phyloP scores from a whole-genome alignment of 2,888 invertebrate genomes.

The Subacronicta megacephala region DNA sequence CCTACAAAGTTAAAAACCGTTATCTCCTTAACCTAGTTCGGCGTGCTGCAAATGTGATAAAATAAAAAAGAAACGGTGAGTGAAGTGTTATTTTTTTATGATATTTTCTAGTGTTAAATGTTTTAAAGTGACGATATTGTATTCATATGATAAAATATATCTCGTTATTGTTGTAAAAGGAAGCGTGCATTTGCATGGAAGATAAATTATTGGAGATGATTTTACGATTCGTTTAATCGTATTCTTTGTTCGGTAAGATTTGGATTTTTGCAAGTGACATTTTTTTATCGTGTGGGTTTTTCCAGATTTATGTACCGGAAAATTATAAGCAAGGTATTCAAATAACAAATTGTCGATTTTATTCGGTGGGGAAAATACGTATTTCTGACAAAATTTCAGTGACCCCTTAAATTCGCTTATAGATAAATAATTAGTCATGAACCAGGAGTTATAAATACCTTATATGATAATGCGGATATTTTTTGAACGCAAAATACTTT shows the following conservation, averaged over 20 bases:
- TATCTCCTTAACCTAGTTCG: constrained; percentile 52
- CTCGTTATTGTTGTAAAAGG: constrained; percentile 37
- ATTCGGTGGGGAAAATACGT: constrained; percentile 16
- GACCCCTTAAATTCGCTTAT: constrained; percentile 54
- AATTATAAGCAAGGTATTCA: constrained; percentile 34
- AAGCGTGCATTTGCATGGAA: constrained; percentile 44
- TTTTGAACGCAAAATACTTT: constrained; percentile 36
- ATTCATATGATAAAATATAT: constrained; percentile 34
- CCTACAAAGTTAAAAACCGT: constrained; percentile 51
- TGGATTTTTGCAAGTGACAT: constrained; percentile 43
- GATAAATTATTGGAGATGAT: constrained; percentile 52
- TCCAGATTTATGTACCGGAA: constrained; percentile 21
- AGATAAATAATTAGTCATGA: constrained; percentile 46
- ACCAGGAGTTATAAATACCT: constrained; percentile 40
- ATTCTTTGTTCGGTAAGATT: constrained; percentile 45
- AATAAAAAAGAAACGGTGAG: constrained; percentile 70
- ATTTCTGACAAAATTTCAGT: constrained; percentile 53
- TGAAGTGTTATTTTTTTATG: constrained; percentile 63
- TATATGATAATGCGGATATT: constrained; percentile 13
- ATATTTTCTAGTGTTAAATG: constrained; percentile 50
- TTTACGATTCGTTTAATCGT: constrained; percentile 46
- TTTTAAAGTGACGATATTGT: constrained; percentile 44
- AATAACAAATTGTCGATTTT: constrained; percentile 23
- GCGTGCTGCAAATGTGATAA: constrained; percentile 72
- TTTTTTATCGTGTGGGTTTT: constrained; percentile 23